Evolutionary conservation across 2,888 invertebrate genomes (phyloP).

Genomic region (Eugnorisma glareosa): DNA sequence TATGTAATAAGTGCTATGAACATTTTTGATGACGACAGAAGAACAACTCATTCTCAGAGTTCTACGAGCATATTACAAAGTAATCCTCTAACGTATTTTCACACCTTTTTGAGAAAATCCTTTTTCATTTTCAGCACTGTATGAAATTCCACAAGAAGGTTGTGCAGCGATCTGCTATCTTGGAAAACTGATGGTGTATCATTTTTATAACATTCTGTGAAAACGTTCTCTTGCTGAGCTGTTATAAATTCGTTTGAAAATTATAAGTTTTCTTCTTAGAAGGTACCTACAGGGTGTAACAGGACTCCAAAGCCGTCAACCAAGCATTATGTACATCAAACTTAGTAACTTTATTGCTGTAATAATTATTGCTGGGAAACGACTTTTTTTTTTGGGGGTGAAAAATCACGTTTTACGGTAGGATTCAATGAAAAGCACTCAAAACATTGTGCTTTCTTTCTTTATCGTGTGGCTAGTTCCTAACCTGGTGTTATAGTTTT

Average conservation of each 20-base stretch:
- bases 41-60: not conserved
- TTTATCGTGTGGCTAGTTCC: no score
- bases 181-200: slow-evolving; percentile 63
- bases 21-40: not conserved
- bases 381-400: no score
- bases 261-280: slow-evolving; percentile 29
- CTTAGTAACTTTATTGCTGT: no score
- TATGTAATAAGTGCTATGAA: not conserved
- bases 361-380: no score
- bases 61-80: not conserved
- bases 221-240: slow-evolving; percentile 46
- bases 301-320: no score
- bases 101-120: not conserved
- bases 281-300: no score
- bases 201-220: slow-evolving; percentile 64
- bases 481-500: no score
- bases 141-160: slow-evolving; percentile 7
- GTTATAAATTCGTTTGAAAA: slow-evolving; percentile 48
- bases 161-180: slow-evolving; percentile 10
- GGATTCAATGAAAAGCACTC: no score
- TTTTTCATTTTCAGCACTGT: not conserved
- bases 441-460: no score
- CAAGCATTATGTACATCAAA: no score
- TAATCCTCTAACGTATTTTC: not conserved
- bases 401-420: no score